These are phyloP conservation scores for Muntiacus reevesi DNA, from an alignment of 2,113 vertebrate genomes.

Conservation along the genomic window DNA sequence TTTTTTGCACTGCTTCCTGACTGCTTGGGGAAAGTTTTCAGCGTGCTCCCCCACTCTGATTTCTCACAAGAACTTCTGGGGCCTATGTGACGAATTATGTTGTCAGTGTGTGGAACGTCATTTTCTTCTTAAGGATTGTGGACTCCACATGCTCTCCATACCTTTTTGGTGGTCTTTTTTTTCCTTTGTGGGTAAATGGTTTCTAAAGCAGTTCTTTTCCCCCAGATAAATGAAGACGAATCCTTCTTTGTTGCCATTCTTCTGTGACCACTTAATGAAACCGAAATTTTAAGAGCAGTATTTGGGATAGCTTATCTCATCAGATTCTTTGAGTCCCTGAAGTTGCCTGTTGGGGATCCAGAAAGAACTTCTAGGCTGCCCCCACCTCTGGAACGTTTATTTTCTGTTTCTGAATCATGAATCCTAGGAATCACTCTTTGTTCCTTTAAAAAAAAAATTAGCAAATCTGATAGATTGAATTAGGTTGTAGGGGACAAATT, in stretches of 20 bases:
- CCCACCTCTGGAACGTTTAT: background rate
- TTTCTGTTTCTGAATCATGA: slow-evolving; percentile 18
- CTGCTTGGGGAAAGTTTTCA: background rate
- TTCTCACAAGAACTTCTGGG: background rate
- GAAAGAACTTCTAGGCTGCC: background rate
- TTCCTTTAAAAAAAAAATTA: background rate
- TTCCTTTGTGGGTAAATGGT: background rate
- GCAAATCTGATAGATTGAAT: slow-evolving; percentile 13
- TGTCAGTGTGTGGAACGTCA: background rate
- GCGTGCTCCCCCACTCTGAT: background rate
- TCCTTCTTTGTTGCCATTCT: background rate
- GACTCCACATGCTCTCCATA: rapidly evolving
- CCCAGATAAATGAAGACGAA: background rate
- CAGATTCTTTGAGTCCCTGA: background rate
- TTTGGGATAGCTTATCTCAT: background rate
- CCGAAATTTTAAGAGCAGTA: background rate
- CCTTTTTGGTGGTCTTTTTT: background rate
- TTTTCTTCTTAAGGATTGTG: background rate
- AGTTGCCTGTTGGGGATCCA: background rate
- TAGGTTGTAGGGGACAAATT: slow-evolving; percentile 3
- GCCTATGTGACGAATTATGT: background rate
- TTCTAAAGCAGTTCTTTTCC: background rate
- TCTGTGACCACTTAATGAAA: background rate
- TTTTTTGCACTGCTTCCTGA: background rate
- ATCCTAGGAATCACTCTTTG: background rate